A percentile compares a stretch with the other conserved stretches of the same genome.
Evolutionary conservation across 2,113 vertebrate genomes (phyloP).

Genomic region (Channa maculata): DNA sequence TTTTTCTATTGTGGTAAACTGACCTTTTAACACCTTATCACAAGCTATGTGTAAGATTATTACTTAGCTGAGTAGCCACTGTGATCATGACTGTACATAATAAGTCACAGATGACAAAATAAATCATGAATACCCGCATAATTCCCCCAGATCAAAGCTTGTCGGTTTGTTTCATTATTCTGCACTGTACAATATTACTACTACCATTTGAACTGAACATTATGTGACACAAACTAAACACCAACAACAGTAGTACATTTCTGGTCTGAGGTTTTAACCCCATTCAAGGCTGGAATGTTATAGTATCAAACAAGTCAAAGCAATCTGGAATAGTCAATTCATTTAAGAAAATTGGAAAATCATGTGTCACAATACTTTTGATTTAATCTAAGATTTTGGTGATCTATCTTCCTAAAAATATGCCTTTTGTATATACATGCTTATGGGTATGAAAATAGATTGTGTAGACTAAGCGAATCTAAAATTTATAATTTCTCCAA

Average conservation of each 20-base stretch:
- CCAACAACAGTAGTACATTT: slow-evolving; percentile 5
- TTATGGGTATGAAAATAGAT: slow-evolving; percentile 73
- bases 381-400: slow-evolving; percentile 24
- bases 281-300: not conserved
- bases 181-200: not conserved
- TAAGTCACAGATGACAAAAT: slow-evolving; percentile 1
- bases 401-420: slow-evolving; percentile 57
- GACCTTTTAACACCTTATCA: slow-evolving; percentile 16
- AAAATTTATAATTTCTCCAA: slow-evolving; percentile 34
- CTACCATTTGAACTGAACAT: not conserved
- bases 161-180: not conserved
- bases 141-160: slow-evolving; percentile 9
- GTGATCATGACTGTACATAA: slow-evolving; percentile 22
- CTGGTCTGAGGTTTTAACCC: slow-evolving; percentile 23
- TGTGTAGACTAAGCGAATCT: slow-evolving; percentile 37
- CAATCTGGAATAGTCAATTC: slow-evolving; percentile 24
- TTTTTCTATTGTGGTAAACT: slow-evolving; percentile 16
- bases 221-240: not conserved
- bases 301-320: slow-evolving; percentile 10
- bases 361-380: slow-evolving; percentile 4
- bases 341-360: slow-evolving; percentile 38
- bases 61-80: slow-evolving; percentile 15
- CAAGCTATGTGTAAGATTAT: slow-evolving; percentile 4
- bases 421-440: slow-evolving; percentile 55
- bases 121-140: slow-evolving; percentile 20